Evolutionary conservation across 2,888 invertebrate genomes (phyloP).

Genomic region (Mechanitis messenoides): DNA sequence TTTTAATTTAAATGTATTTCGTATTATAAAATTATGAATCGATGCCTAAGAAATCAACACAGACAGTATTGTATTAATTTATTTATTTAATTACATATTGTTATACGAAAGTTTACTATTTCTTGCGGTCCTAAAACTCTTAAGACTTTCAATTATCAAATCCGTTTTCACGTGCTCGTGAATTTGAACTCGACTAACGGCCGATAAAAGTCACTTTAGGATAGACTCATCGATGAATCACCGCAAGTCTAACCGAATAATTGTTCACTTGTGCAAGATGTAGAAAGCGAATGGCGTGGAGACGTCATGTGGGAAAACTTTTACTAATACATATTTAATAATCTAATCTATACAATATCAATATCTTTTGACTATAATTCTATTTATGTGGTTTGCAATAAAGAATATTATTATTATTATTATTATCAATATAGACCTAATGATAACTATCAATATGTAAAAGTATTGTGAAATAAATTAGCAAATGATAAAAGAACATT

Average conservation of each 20-base stretch:
- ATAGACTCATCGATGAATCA: conserved; percentile 77
- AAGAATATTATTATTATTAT: too few species aligned
- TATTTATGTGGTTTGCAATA: too few species aligned
- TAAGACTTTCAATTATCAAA: conserved; percentile 9
- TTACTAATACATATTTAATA: conserved; percentile 10
- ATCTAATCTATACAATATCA: not conserved
- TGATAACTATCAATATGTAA: too few species aligned
- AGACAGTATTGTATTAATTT: conserved; percentile 15
- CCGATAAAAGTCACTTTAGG: conserved; percentile 68
- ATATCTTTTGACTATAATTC: too few species aligned
- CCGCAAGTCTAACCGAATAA: conserved; percentile 58
- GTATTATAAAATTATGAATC: conserved; percentile 21
- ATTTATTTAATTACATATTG: too few species aligned
- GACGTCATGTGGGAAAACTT: conserved; percentile 35
- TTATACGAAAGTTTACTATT: too few species aligned
- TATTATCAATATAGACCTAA: too few species aligned
- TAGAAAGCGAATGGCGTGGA: conserved; percentile 52
- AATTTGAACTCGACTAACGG: conserved; percentile 44
- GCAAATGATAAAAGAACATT: too few species aligned
- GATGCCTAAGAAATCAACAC: conserved; percentile 23
- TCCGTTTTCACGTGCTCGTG: conserved; percentile 37
- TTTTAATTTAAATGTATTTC: conserved; percentile 8
- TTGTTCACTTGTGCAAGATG: conserved; percentile 67
- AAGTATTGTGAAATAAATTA: too few species aligned
- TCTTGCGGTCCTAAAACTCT: too few species aligned